A percentile compares a stretch with the other conserved stretches of the same genome.
These are phyloP conservation scores for Trichonephila clavipes DNA, from an alignment of 1,140 invertebrate species.

Conservation along the genomic window DNA sequence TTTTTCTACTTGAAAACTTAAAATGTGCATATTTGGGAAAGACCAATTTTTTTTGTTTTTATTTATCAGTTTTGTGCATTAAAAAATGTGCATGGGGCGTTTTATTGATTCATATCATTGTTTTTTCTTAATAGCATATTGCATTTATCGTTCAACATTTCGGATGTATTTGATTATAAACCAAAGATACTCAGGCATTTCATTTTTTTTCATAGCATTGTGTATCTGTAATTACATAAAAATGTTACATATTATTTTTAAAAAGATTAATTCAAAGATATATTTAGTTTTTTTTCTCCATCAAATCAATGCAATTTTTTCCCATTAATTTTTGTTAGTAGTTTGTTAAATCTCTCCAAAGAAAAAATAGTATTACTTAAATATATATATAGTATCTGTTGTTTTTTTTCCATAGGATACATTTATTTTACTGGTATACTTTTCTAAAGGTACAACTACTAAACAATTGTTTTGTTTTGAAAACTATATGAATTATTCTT, in stretches of 20 bases:
- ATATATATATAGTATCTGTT: neutral
- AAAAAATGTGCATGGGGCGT: neutral
- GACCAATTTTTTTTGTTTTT: neutral
- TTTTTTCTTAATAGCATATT: neutral
- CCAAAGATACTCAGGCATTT: neutral
- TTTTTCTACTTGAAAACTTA: no score
- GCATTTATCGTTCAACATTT: no score
- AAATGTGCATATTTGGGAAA: no score
- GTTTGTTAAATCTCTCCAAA: neutral
- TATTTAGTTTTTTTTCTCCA: neutral
- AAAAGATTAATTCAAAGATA: neutral
- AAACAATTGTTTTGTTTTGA: no score
- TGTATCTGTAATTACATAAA: neutral
- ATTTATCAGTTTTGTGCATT: neutral
- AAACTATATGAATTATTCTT: neutral
- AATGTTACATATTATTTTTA: neutral
- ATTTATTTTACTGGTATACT: neutral
- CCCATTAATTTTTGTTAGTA: neutral
- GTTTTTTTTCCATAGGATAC: neutral
- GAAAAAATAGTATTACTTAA: constrained; percentile 29
- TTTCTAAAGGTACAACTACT: neutral
- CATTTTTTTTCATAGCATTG: neutral
- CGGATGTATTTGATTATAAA: neutral
- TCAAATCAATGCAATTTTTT: neutral
- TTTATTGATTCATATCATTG: neutral